Percentiles rank a stretch among this genome's conserved stretches.
phyloP scores from a whole-genome alignment of 2,797 vertebrate genomes.

The Champsocephalus esox region DNA sequence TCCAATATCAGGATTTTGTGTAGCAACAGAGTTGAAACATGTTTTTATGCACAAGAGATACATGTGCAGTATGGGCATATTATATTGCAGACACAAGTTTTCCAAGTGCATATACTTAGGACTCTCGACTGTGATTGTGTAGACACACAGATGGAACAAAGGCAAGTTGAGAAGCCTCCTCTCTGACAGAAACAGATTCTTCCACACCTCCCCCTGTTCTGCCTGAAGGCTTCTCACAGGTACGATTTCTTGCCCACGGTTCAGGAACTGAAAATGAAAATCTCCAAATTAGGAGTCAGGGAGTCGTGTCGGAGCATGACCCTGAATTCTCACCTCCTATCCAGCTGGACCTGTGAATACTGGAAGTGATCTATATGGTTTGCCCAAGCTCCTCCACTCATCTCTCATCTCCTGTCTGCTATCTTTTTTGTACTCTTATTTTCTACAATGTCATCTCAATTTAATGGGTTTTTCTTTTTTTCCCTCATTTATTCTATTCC shows the following conservation, averaged over 20 bases:
- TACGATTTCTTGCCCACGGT: constrained; percentile 85
- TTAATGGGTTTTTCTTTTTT: constrained; percentile 5
- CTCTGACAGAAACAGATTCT: constrained; percentile 78
- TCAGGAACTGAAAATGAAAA: constrained; percentile 88
- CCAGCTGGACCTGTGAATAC: constrained; percentile 79
- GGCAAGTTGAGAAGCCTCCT: constrained; percentile 49
- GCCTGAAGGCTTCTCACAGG: constrained; percentile 88
- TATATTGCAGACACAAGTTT: constrained; percentile 24
- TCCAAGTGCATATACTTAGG: constrained; percentile 17
- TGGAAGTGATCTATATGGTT: constrained; percentile 63
- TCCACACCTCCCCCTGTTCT: constrained; percentile 86
- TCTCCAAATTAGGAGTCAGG: constrained; percentile 85
- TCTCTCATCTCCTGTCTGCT: constrained; percentile 14
- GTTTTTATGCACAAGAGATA: neutral
- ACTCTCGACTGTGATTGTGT: constrained; percentile 33
- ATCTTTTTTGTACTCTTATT: constrained; percentile 42
- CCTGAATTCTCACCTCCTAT: constrained; percentile 84
- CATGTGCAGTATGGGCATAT: neutral
- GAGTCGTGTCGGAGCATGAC: constrained; percentile 86
- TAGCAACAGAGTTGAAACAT: neutral
- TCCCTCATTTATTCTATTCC: neutral
- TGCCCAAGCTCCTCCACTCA: constrained; percentile 33
- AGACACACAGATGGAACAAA: constrained; percentile 43
- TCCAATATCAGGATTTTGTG: neutral
- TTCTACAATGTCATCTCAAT: constrained; percentile 8